These are phyloP conservation scores for Heliconius ismenius DNA, from an alignment of 2,888 invertebrate genomes.

Conservation along the genomic window DNA sequence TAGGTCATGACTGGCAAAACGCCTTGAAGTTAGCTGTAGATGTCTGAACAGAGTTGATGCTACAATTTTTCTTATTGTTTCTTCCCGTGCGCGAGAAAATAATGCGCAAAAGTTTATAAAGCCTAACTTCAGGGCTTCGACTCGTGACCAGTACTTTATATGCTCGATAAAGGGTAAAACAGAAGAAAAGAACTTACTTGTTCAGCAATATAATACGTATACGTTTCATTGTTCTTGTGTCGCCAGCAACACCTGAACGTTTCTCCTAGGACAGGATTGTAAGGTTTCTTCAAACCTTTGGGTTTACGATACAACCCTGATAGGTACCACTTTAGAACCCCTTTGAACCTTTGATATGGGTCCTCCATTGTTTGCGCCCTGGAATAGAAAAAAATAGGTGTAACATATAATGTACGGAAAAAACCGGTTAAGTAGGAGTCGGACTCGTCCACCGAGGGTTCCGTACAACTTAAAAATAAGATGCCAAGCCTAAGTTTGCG, in stretches of 20 bases:
- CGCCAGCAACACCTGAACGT: conserved; percentile 95
- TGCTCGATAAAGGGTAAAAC: neutral
- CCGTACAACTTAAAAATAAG: too few relatives aligned
- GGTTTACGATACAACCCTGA: conserved; percentile 96
- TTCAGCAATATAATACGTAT: conserved; percentile 95
- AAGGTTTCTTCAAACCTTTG: conserved; percentile 96
- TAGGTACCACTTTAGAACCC: conserved; percentile 94
- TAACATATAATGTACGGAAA: too few relatives aligned
- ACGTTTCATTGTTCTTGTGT: conserved; percentile 87
- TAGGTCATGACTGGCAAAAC: too few relatives aligned
- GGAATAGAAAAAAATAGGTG: conserved; percentile 47
- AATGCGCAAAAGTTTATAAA: neutral
- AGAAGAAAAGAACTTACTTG: conserved; percentile 83
- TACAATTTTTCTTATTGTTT: neutral
- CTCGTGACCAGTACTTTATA: neutral
- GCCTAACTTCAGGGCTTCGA: neutral
- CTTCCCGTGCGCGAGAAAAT: neutral
- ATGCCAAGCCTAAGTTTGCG: too few relatives aligned
- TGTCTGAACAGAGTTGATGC: neutral
- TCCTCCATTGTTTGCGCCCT: conserved; percentile 92
- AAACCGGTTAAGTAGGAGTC: too few relatives aligned
- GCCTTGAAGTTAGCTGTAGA: neutral
- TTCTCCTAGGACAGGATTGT: conserved; percentile 97
- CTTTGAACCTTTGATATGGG: conserved; percentile 94
- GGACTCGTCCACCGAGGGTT: too few relatives aligned